Evolutionary conservation across 2,797 vertebrate species (phyloP).

Genomic region (Anniella stebbinsi): DNA sequence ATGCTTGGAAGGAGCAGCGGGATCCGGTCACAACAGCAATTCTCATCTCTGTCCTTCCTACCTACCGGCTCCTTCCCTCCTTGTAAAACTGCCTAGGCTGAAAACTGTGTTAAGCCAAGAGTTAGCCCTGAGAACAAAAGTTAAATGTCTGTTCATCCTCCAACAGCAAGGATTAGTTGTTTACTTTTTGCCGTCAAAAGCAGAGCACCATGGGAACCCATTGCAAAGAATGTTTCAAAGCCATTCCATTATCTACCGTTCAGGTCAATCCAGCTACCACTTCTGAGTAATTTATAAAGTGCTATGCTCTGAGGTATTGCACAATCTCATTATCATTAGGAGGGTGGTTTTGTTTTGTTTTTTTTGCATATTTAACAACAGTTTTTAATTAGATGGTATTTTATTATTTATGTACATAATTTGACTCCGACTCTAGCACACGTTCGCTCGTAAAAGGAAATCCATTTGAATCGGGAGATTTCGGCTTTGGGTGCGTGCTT

Average conservation of each 20-base stretch:
- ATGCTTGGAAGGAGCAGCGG: neutral
- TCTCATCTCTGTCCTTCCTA: too few relatives aligned
- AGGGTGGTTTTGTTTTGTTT: neutral
- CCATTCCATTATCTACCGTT: constrained; percentile 86
- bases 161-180: constrained; percentile 58
- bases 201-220: constrained; percentile 52
- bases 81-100: neutral
- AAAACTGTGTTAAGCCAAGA: neutral
- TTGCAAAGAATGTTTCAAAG: constrained; percentile 82
- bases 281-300: constrained; percentile 98
- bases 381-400: constrained; percentile 99
- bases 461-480: constrained; percentile 84
- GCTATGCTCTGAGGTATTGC: constrained; percentile 97
- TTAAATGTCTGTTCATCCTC: constrained; percentile 45
- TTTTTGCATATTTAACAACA: constrained; percentile 99
- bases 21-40: neutral
- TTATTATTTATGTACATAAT: constrained; percentile 99
- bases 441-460: constrained; percentile 83
- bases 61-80: accelerated
- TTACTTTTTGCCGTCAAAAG: constrained; percentile 68
- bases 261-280: constrained; percentile 92
- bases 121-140: constrained; percentile 26
- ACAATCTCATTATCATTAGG: constrained; percentile 99
- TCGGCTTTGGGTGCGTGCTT: constrained; percentile 69
- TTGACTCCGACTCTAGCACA: constrained; percentile 89